These are phyloP conservation scores for Chaetodon trifascialis DNA, from an alignment of 2,113 vertebrate species.

Conservation along the genomic window DNA sequence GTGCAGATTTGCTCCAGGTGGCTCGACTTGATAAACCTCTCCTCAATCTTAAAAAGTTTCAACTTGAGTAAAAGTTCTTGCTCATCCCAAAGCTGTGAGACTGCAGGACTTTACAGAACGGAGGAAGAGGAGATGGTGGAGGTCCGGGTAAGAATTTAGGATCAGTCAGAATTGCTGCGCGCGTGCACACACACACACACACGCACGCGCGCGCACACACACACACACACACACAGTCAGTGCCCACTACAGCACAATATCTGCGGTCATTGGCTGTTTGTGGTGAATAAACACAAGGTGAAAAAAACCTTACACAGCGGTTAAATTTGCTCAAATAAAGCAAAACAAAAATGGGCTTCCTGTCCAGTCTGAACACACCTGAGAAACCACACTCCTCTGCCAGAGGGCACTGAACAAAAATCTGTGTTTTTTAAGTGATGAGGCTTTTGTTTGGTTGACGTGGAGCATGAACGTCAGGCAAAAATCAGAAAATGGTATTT, in stretches of 20 bases:
- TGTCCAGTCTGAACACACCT: neutral
- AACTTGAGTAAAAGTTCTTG: neutral
- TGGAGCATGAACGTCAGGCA: neutral
- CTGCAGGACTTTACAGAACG: neutral
- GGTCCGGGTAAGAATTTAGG: neutral
- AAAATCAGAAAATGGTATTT: neutral
- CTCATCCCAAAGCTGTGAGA: slow-evolving; percentile 6
- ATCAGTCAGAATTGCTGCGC: neutral
- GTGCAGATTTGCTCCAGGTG: neutral
- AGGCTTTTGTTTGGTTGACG: neutral
- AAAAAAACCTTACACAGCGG: neutral
- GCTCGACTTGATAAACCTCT: neutral
- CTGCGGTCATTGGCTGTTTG: neutral
- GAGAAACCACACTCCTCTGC: neutral
- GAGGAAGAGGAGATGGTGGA: neutral
- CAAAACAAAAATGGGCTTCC: neutral
- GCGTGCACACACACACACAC: neutral
- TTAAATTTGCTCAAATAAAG: neutral
- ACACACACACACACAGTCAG: neutral
- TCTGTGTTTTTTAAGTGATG: neutral
- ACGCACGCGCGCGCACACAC: neutral
- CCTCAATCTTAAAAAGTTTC: neutral
- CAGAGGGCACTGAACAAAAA: neutral
- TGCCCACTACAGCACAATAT: neutral
- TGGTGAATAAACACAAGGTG: slow-evolving; percentile 11